phyloP scores from a whole-genome alignment of 2,888 invertebrate species.

The Erebia aethiops region DNA sequence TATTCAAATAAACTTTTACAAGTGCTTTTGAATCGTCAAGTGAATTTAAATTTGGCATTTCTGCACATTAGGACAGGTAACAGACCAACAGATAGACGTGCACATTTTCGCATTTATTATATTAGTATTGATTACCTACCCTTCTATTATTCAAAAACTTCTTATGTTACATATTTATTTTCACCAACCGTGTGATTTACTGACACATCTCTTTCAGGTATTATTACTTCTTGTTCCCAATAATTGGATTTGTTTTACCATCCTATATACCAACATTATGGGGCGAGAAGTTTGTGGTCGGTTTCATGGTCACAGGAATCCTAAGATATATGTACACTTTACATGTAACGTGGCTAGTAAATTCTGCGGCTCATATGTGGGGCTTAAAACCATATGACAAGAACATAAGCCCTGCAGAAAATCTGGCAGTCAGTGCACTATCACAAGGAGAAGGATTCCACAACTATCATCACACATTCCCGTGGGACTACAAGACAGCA shows the following conservation, averaged over 20 bases:
- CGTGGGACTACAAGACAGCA: conserved; percentile 95
- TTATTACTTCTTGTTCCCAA: conserved; percentile 88
- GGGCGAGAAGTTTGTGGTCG: conserved; percentile 87
- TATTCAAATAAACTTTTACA: too few relatives aligned
- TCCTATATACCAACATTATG: conserved; percentile 88
- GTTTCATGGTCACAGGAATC: conserved; percentile 87
- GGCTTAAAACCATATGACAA: conserved; percentile 89
- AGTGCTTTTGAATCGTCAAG: too few relatives aligned
- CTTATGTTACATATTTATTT: too few relatives aligned
- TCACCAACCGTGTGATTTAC: too few relatives aligned
- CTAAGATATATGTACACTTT: conserved; percentile 90
- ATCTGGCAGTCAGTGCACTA: conserved; percentile 86
- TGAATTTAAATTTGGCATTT: too few relatives aligned
- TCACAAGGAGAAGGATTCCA: conserved; percentile 95
- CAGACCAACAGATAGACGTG: too few relatives aligned
- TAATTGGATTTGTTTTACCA: conserved; percentile 90
- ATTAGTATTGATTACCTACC: too few relatives aligned
- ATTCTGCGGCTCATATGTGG: conserved; percentile 93
- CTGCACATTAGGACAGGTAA: too few relatives aligned
- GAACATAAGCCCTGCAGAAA: conserved; percentile 90
- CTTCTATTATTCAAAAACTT: too few relatives aligned
- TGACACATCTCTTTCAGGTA: too few relatives aligned
- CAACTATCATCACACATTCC: conserved; percentile 81
- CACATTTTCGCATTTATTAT: too few relatives aligned
- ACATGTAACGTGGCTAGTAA: conserved; percentile 94